Evolutionary conservation across 2,797 vertebrate species (phyloP).

Genomic region (Micrastur ruficollis): DNA sequence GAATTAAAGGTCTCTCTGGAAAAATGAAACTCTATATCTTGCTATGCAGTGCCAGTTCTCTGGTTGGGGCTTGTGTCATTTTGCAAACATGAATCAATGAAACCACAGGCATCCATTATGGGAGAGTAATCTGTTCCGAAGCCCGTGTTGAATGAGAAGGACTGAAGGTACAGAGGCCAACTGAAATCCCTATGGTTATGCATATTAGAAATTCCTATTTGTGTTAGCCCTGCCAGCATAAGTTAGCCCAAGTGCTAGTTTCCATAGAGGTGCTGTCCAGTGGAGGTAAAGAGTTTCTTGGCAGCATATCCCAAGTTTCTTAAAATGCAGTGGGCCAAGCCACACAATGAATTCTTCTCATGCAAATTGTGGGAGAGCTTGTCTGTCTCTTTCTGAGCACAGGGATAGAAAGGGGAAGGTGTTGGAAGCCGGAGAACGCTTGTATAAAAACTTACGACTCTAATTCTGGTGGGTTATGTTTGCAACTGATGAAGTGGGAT

Average conservation of each 20-base stretch:
- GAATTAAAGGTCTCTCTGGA: not conserved
- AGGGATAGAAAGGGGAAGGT: not conserved
- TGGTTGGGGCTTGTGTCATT: not conserved
- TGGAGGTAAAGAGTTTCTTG: not conserved
- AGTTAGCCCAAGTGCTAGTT: not conserved
- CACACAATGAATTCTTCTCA: rapidly evolving
- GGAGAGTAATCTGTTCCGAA: not conserved
- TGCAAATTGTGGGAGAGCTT: not conserved
- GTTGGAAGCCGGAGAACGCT: not conserved
- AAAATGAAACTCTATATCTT: not conserved
- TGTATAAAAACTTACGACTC: rapidly evolving
- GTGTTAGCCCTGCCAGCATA: not conserved
- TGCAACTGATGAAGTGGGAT: not conserved
- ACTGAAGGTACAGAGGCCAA: not conserved
- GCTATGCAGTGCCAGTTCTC: not conserved
- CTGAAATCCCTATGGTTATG: not conserved
- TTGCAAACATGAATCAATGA: not conserved
- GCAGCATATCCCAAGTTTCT: not conserved
- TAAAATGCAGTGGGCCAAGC: not conserved
- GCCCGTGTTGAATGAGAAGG: rapidly evolving
- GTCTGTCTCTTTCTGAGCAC: not conserved
- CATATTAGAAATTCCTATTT: not conserved
- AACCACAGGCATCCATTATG: not conserved
- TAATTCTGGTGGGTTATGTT: rapidly evolving
- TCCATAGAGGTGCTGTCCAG: not conserved